phyloP scores from a whole-genome alignment of 1,140 invertebrate genomes.

The Panulirus ornatus region DNA sequence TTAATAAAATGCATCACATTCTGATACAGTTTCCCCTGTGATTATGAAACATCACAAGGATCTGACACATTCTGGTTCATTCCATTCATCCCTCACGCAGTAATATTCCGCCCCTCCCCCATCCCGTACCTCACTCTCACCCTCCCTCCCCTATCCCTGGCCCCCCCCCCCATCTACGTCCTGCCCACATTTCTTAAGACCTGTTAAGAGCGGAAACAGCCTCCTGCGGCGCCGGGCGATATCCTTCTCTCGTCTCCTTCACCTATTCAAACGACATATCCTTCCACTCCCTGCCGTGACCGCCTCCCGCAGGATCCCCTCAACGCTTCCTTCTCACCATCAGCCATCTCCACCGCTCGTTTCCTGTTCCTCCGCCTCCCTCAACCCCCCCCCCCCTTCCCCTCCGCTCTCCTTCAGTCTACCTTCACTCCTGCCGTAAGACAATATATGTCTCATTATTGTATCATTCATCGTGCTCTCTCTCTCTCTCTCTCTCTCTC shows the following conservation, averaged over 20 bases:
- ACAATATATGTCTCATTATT: neutral
- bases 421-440: neutral
- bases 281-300: neutral
- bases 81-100: too few relatives aligned
- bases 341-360: neutral
- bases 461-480: neutral
- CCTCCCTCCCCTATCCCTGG: neutral
- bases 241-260: neutral
- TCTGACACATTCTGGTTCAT: too few relatives aligned
- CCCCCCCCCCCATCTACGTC: neutral
- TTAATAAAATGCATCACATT: too few relatives aligned
- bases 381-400: neutral
- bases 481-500: neutral
- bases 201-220: slow-evolving; percentile 5
- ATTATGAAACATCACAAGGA: too few relatives aligned
- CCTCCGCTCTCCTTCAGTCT: neutral
- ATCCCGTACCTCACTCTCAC: neutral
- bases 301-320: neutral
- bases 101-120: neutral
- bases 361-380: neutral
- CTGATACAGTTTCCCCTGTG: too few relatives aligned
- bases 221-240: neutral
- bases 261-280: neutral
- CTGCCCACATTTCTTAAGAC: neutral
- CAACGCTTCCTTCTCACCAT: neutral